Conservation (phyloP, 2,113 vertebrate genomes). For the Saccopteryx leptura region DNA sequence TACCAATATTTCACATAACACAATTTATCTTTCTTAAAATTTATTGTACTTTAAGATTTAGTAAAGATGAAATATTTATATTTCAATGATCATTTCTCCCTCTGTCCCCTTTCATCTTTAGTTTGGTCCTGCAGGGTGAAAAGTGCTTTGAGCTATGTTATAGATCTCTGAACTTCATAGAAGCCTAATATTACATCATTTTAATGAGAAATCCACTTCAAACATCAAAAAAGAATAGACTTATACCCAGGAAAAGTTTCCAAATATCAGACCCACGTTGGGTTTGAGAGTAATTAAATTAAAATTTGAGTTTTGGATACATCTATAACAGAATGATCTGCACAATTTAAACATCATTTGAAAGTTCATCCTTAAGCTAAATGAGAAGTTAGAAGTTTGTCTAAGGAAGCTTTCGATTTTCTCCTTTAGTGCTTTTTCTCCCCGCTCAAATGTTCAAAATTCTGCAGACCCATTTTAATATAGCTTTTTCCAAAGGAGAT, state of each 20-base stretch:
- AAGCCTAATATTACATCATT: constrained; percentile 68
- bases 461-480: background rate
- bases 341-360: background rate
- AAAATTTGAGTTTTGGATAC: constrained; percentile 51
- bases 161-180: constrained; percentile 73
- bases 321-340: background rate
- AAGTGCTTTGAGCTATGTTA: constrained; percentile 71
- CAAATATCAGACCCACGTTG: constrained; percentile 38
- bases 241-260: constrained; percentile 57
- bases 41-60: constrained; percentile 76
- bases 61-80: constrained; percentile 81
- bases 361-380: background rate
- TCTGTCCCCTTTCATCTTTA: constrained; percentile 76
- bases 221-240: constrained; percentile 68
- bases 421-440: background rate
- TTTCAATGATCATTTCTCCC: constrained; percentile 73
- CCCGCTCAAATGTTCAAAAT: background rate
- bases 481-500: background rate
- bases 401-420: background rate
- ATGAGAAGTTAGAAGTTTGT: background rate
- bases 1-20: constrained; percentile 62
- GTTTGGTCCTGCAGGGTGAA: constrained; percentile 69
- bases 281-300: constrained; percentile 53
- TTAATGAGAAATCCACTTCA: constrained; percentile 57
- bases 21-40: constrained; percentile 61